phyloP scores from a whole-genome alignment of 2,113 vertebrate species.

The Camelus bactrianus region DNA sequence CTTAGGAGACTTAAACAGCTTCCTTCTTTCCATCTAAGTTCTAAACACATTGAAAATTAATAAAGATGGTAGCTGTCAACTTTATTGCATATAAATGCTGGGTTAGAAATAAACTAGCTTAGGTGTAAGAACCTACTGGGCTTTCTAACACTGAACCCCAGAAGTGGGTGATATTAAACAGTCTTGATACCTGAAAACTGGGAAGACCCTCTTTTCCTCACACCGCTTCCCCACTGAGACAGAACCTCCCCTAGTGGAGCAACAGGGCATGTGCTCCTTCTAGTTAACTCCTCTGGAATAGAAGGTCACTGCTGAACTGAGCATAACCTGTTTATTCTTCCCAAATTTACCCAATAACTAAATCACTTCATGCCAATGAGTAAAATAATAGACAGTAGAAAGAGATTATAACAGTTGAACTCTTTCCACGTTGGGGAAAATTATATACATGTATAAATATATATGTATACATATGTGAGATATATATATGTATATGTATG shows the following conservation, averaged over 20 bases:
- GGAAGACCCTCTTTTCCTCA: background rate
- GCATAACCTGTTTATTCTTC: background rate
- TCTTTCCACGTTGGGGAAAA: background rate
- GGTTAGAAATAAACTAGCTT: background rate
- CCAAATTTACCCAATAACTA: background rate
- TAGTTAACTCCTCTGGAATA: background rate
- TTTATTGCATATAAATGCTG: background rate
- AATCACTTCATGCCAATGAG: background rate
- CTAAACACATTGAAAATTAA: background rate
- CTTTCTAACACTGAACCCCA: background rate
- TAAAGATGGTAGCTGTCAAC: background rate
- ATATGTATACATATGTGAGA: too few relatives aligned
- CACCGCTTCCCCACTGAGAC: background rate
- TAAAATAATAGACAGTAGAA: background rate
- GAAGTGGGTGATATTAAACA: background rate
- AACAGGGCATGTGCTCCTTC: fast-evolving
- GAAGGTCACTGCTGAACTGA: background rate
- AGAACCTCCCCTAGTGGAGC: background rate
- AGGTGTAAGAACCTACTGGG: background rate
- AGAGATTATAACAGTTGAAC: background rate
- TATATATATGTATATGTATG: too few relatives aligned
- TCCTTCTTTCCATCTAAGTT: background rate
- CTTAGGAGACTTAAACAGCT: background rate
- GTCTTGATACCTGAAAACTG: background rate
- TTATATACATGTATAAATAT: background rate